Evolutionary conservation across 2,797 vertebrate genomes (phyloP), one percentile per base, ranked within the genome.

Genomic region (Macrochelys suwanniensis): DNA sequence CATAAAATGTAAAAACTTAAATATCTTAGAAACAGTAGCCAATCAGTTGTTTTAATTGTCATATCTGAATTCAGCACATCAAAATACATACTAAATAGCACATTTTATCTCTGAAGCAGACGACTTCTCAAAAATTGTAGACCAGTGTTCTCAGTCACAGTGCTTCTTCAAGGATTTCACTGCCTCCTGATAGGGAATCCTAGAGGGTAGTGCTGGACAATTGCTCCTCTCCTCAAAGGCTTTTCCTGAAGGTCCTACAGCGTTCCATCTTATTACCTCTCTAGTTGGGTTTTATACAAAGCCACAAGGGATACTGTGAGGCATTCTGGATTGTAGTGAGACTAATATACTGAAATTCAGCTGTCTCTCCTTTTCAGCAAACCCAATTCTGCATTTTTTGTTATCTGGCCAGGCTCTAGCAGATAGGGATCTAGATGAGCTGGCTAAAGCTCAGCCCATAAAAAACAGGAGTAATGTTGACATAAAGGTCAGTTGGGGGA

Each of bases 371-470:
- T 92, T 92, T 71, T 54, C 83, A 87, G 88, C 57, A 51, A 88
- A 82, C 7, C 21, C 2, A 89, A 85, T 80, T 93, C 53, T 74
- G 42, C 84, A 6, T 92, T 95, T 93, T 92, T 54, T 94, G 15
- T 42, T 85, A 88, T 33, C 2, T 86, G 84, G 86, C 11, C 50
- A 50, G 77, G n/a, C 17, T 80, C 31, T 82, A 47, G 93, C 42
- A 94, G 37, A 31, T 86, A 76, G 13, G 28, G 8, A 79, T 77
- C 74, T 77, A 45, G 42, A 47, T 47, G 71, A 47, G 47, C 25
- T 8, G 45, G 47, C 25, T 31, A 77, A 3, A 11, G 16, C 31
- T 90, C 54, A 61, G 80, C 71, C 25, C 17, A 53, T 12, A 31
- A 16, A 31, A 31, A 23, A 42, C 9, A 42, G 26, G 51, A 74